Evolutionary conservation across 2,888 invertebrate species (phyloP), one percentile per base, ranked within the genome.

Genomic region (Drosophila paracracens): DNA sequence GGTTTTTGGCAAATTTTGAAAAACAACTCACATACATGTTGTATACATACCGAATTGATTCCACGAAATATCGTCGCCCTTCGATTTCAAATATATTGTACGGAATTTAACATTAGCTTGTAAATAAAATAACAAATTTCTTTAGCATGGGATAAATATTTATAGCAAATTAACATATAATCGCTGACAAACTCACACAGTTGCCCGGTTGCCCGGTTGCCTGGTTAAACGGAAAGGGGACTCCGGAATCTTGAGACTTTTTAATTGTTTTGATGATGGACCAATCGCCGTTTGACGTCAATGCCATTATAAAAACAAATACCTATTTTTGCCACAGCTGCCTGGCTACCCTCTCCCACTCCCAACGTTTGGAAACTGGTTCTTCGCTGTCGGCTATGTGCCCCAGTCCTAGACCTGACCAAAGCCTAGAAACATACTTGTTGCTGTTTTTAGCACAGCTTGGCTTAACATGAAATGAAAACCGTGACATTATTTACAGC

Each of bases 261-360:
- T 76, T 69, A 76, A 87, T 85, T 88, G 81, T 86, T 81, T 79
- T 46, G 21, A 25, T 79, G 78, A 81, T 84, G 88, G 77, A 68
- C 77, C 76, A 63, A 71, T 65, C 57, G 70, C 60, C 81, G 56
- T 52, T 85, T 87, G 87, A 87, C 87, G 87, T 87, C 87, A 87
- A 87, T 86, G 72, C 63, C 53, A 86, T 87, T 88, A 86, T 83
- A 82, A 76, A 87, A 87, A 83, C 83, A 90, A 88, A 83, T 89
- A 85, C 68, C 29, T 29, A 16, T 31, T 70, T 46, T 46, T 25
- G 46, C 16, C 46, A 46, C 1, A 21, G 46, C 2, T 13, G 43
- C 43, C 43, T 6, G 21, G 5, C 16, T 0, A 46, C 25, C 29
- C 8, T 25, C 29, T 33, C 5, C n/a, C 21, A 7, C 16, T 1